Evolutionary conservation across 2,888 invertebrate genomes (phyloP).

Genomic region (Prosapia bicincta): DNA sequence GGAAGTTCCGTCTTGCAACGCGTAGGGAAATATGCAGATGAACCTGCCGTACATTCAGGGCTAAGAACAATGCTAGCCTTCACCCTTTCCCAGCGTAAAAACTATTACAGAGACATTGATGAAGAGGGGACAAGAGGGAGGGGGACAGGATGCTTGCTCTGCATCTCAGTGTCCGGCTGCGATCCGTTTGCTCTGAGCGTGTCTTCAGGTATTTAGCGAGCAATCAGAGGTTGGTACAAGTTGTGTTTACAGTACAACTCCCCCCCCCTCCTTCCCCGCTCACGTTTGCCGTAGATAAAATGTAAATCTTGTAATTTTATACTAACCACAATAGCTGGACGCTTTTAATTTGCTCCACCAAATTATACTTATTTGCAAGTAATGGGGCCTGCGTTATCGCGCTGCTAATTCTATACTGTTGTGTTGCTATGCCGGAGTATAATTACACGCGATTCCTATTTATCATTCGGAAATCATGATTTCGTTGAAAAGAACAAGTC

Average conservation of each 20-base stretch:
- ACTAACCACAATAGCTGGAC: not conserved
- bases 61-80: constrained; percentile 26
- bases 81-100: constrained; percentile 20
- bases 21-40: constrained; percentile 14
- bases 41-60: constrained; percentile 3
- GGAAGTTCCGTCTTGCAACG: not conserved
- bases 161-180: not conserved
- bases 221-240: not conserved
- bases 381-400: not conserved
- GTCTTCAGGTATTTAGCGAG: not conserved
- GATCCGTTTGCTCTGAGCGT: not conserved
- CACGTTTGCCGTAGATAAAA: not conserved
- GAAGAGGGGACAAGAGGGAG: constrained; percentile 13
- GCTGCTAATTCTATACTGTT: not conserved
- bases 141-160: not conserved
- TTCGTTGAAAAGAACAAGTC: no score
- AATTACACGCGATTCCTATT: not conserved
- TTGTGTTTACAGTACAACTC: not conserved
- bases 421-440: not conserved
- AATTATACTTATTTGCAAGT: not conserved
- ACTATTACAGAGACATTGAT: constrained; percentile 24
- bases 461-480: not conserved
- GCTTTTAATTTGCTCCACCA: not conserved
- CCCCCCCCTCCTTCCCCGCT: not conserved
- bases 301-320: not conserved